Conservation (phyloP, 2,888 invertebrate species). For the Biston stratarius region DNA sequence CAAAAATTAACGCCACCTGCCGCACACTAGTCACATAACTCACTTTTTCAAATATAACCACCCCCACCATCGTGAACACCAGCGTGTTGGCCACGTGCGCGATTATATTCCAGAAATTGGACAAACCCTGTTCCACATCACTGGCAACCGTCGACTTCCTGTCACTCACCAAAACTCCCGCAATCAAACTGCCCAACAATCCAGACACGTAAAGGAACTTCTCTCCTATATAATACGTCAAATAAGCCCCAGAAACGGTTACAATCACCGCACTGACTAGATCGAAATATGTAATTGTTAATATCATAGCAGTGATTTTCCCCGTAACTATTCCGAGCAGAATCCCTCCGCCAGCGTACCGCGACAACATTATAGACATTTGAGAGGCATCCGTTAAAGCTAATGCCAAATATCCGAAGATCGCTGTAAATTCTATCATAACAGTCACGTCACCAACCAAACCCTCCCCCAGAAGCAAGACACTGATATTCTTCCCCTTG, state of each 20-base stretch:
- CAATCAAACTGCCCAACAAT: slow-evolving; percentile 69
- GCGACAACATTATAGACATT: slow-evolving; percentile 66
- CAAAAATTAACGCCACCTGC: slow-evolving; percentile 73
- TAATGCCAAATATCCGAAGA: slow-evolving; percentile 69
- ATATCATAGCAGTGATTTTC: slow-evolving; percentile 62
- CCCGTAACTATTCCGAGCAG: slow-evolving; percentile 75
- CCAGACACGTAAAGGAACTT: slow-evolving; percentile 79
- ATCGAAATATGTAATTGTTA: slow-evolving; percentile 75
- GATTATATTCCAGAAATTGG: slow-evolving; percentile 71
- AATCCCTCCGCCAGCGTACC: slow-evolving; percentile 73
- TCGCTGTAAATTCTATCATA: slow-evolving; percentile 75
- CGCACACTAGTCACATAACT: slow-evolving; percentile 73
- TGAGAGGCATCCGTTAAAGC: slow-evolving; percentile 67
- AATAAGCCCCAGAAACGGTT: slow-evolving; percentile 70
- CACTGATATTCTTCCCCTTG: slow-evolving; percentile 75
- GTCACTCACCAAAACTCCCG: slow-evolving; percentile 72
- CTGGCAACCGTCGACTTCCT: slow-evolving; percentile 71
- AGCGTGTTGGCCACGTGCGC: slow-evolving; percentile 81
- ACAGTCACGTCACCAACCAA: slow-evolving; percentile 75
- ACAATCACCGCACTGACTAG: slow-evolving; percentile 70
- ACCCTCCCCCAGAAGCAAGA: slow-evolving; percentile 74
- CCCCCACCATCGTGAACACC: slow-evolving; percentile 87
- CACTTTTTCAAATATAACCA: slow-evolving; percentile 85
- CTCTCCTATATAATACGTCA: slow-evolving; percentile 78
- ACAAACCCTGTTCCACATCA: slow-evolving; percentile 72